Evolutionary conservation across 2,888 invertebrate genomes (phyloP).

Genomic region (Drosophila mimetica): DNA sequence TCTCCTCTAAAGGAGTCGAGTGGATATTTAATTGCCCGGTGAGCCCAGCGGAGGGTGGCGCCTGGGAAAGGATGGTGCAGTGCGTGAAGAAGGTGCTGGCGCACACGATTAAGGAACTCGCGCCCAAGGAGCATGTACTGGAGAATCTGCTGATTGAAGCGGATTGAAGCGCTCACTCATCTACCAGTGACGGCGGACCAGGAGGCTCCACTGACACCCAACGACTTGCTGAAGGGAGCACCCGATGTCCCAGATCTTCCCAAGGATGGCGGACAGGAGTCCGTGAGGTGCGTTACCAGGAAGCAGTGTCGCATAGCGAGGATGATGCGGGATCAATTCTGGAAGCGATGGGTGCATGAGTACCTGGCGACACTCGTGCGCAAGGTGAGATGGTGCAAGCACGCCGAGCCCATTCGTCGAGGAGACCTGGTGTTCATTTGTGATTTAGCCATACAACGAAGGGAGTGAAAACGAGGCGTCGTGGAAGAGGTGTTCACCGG

Average conservation of each 20-base stretch:
- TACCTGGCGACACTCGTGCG: too few species aligned
- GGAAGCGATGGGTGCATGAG: slow-evolving; percentile 1
- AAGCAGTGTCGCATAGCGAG: background rate
- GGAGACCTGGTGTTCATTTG: background rate
- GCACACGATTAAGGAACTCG: background rate
- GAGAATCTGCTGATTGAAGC: background rate
- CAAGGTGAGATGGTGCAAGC: too few species aligned
- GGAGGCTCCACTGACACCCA: slow-evolving; percentile 1
- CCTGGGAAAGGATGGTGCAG: background rate
- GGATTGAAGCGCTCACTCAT: background rate
- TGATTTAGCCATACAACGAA: background rate
- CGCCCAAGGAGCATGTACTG: background rate
- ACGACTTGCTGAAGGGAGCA: background rate
- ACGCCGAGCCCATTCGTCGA: background rate
- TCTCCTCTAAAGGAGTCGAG: too few species aligned
- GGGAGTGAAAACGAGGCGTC: background rate
- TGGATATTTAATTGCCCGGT: background rate
- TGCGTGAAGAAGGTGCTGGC: background rate
- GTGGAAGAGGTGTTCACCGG: background rate
- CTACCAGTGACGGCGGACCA: background rate
- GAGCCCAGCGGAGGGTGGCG: background rate
- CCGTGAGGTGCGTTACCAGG: background rate
- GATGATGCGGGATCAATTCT: background rate
- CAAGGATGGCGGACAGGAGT: background rate
- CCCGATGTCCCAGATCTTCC: background rate